Evolutionary conservation across 2,888 invertebrate species (phyloP).

Genomic region (Girardia tigrina): DNA sequence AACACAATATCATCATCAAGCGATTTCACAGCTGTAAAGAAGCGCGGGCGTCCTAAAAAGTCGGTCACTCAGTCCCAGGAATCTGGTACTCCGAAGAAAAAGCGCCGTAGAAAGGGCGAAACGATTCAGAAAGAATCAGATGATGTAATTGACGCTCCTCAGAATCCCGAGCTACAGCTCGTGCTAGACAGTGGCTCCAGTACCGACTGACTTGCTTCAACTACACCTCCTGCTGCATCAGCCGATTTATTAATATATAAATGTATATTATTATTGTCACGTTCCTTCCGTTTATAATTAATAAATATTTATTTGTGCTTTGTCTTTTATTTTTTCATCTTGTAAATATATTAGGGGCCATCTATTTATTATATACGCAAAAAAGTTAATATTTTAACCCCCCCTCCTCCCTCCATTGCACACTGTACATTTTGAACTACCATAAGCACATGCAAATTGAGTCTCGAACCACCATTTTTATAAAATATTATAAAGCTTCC

Average conservation of each 20-base stretch:
- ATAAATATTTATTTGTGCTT: too few species aligned
- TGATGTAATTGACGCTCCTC: background rate
- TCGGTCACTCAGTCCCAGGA: background rate
- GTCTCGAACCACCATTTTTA: too few species aligned
- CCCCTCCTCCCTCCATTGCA: too few species aligned
- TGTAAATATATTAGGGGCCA: too few species aligned
- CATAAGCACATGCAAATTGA: too few species aligned
- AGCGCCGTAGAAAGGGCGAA: background rate
- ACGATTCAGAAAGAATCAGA: background rate
- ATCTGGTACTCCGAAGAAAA: background rate
- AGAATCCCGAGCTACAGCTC: background rate
- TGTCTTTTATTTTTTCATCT: too few species aligned
- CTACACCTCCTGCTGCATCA: background rate
- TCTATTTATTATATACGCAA: too few species aligned
- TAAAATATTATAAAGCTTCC: too few species aligned
- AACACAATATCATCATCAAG: background rate
- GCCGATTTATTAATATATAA: background rate
- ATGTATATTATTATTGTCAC: background rate
- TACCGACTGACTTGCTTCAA: background rate
- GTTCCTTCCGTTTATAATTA: too few species aligned
- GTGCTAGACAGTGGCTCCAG: background rate
- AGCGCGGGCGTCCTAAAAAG: background rate
- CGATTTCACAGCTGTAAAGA: background rate
- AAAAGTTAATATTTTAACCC: too few species aligned
- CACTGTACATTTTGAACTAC: too few species aligned